Percentiles rank a stretch among this genome's conserved stretches.
Evolutionary conservation across 92 coral and sea anemone species (phyloP).

Genomic region (Paramuricea clavata): DNA sequence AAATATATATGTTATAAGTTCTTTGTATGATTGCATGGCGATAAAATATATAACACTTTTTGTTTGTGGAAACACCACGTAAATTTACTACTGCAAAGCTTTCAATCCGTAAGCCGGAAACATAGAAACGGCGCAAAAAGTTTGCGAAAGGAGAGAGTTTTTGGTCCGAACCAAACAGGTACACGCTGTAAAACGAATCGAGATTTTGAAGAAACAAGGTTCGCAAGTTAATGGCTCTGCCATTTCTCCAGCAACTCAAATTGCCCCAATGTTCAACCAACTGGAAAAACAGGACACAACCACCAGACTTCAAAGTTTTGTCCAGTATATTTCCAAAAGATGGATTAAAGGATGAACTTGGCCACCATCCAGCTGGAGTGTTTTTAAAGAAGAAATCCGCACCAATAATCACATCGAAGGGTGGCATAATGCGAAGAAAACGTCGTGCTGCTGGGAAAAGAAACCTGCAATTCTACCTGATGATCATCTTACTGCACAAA

Average conservation of each 20-base stretch:
- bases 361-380: constrained; percentile 57
- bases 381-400: constrained; percentile 29
- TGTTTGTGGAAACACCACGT: too few relatives aligned
- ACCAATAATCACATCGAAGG: constrained; percentile 51
- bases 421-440: constrained; percentile 12
- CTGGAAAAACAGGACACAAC: not conserved
- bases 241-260: constrained; percentile 45
- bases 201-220: too few relatives aligned
- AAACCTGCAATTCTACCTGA: constrained; percentile 23
- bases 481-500: constrained; percentile 10
- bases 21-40: too few relatives aligned
- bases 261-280: not conserved
- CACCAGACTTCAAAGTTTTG: not conserved
- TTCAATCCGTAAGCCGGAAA: too few relatives aligned
- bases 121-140: too few relatives aligned
- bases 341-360: constrained; percentile 41
- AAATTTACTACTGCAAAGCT: too few relatives aligned
- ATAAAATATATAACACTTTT: too few relatives aligned
- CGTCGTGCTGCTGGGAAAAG: constrained; percentile 38
- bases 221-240: constrained; percentile 53
- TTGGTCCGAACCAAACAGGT: too few relatives aligned
- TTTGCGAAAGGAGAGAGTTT: too few relatives aligned
- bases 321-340: not conserved
- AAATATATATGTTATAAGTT: too few relatives aligned
- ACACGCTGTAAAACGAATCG: too few relatives aligned